A percentile compares a stretch with the other conserved stretches of the same genome.
Evolutionary conservation across 2,113 vertebrate genomes (phyloP).

Genomic region (Strix aluco): DNA sequence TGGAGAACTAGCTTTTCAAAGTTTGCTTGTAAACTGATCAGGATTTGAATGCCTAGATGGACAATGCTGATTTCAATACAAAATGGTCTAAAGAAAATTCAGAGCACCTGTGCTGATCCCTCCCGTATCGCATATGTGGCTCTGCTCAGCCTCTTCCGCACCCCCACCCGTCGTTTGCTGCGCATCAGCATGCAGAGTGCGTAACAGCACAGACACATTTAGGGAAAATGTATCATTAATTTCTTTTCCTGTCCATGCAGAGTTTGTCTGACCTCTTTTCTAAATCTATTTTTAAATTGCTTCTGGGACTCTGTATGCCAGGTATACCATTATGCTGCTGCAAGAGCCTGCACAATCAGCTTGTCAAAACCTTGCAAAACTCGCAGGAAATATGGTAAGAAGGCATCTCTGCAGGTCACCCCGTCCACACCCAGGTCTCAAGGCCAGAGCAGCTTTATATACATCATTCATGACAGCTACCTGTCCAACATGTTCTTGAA

Average conservation of each 20-base stretch:
- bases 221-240: slow-evolving; percentile 59
- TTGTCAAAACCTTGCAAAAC: not conserved
- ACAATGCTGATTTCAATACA: not conserved
- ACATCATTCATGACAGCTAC: not conserved
- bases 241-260: slow-evolving; percentile 55
- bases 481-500: not conserved
- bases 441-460: not conserved
- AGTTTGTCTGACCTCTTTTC: slow-evolving; percentile 71
- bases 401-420: not conserved
- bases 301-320: slow-evolving; percentile 60
- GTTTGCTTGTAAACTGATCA: not conserved
- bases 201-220: slow-evolving; percentile 1
- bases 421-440: not conserved
- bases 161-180: not conserved
- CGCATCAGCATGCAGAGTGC: not conserved
- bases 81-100: not conserved
- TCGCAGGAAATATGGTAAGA: accelerated
- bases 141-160: not conserved
- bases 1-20: not conserved
- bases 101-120: not conserved
- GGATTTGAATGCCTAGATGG: not conserved
- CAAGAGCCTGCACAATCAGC: not conserved
- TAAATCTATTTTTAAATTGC: slow-evolving; percentile 73
- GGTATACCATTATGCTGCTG: slow-evolving; percentile 45
- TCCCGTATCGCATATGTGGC: not conserved